Percentiles rank a stretch among this genome's conserved stretches.
phyloP scores from a whole-genome alignment of 2,113 vertebrate species.

The human region GRCh38 chr15:56249001-56249500 shows the following conservation, averaged over 20 bases:
- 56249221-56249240: neutral
- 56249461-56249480: neutral
- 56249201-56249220: neutral
- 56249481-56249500: too few relatives aligned
- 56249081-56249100: neutral
- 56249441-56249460: neutral
- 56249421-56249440: neutral
- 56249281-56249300: neutral
- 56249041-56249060: constrained; percentile 18
- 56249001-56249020: constrained; percentile 28
- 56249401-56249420: neutral
- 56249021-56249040: constrained; percentile 1
- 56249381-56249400: constrained; percentile 4
- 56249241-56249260: neutral
- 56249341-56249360: neutral
- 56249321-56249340: neutral
- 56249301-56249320: neutral
- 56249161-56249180: constrained; percentile 3
- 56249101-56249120: constrained; percentile 17
- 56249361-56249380: neutral
- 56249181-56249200: neutral
- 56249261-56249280: neutral
- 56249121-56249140: neutral
- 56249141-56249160: constrained; percentile 1
- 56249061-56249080: neutral